phyloP scores from a whole-genome alignment of 2,888 invertebrate species.

The Nematopogon swammerdamellus region DNA sequence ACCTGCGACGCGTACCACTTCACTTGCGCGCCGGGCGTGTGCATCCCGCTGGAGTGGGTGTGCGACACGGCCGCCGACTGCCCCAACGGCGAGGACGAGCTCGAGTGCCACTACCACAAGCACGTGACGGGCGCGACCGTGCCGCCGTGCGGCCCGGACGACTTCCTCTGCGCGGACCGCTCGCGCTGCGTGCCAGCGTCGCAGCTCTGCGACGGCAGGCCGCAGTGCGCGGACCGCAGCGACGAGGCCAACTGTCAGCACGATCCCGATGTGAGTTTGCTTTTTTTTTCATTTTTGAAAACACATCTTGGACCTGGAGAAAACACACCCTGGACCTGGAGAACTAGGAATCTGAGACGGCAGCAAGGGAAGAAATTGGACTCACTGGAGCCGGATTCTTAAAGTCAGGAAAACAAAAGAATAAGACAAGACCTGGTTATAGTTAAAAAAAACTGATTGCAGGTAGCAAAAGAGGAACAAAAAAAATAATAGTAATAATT shows the following conservation, averaged over 20 bases:
- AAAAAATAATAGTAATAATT: too few relatives aligned
- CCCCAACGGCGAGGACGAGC: conserved; percentile 77
- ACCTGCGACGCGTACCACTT: conserved; percentile 41
- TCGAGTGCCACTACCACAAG: conserved; percentile 20
- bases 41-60: conserved; percentile 74
- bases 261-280: conserved; percentile 13
- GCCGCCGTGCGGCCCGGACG: conserved; percentile 44
- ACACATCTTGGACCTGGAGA: too few relatives aligned
- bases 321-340: too few relatives aligned
- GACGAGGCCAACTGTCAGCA: conserved; percentile 59
- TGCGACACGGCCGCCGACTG: conserved; percentile 84
- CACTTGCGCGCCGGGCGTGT: conserved; percentile 59
- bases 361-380: too few relatives aligned
- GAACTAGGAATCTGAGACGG: too few relatives aligned
- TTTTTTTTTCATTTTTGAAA: too few relatives aligned
- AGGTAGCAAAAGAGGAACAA: too few relatives aligned
- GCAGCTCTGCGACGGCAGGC: conserved; percentile 73
- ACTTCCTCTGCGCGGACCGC: conserved; percentile 63
- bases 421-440: too few relatives aligned
- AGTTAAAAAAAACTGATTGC: too few relatives aligned
- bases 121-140: conserved; percentile 24
- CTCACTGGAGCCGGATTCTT: too few relatives aligned
- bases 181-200: conserved; percentile 60
- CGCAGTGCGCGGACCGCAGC: conserved; percentile 69
- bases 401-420: too few relatives aligned